A percentile compares a stretch with the other conserved stretches of the same genome.
phyloP scores from a whole-genome alignment of 1,140 invertebrate species.

The Bathynomus jamesi region DNA sequence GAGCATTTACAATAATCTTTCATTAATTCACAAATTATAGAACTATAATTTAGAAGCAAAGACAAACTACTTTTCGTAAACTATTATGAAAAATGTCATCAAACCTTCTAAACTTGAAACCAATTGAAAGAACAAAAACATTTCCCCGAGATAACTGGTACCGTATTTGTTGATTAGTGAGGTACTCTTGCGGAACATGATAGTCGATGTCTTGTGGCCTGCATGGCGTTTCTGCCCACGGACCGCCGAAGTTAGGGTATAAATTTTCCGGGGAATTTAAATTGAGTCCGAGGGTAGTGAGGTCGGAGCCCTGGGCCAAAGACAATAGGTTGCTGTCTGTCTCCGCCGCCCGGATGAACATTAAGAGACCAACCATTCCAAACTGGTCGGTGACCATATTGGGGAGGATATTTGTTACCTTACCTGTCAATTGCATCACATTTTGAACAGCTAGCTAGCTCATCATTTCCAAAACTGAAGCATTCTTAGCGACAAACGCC shows the following conservation, averaged over 20 bases:
- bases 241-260: constrained; percentile 94
- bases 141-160: too few species aligned
- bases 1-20: too few species aligned
- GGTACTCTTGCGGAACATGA: constrained; percentile 96
- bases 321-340: constrained; percentile 91
- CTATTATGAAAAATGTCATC: too few species aligned
- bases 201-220: constrained; percentile 98
- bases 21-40: too few species aligned
- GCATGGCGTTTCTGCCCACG: constrained; percentile 95
- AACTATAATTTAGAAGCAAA: too few species aligned
- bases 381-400: constrained; percentile 99
- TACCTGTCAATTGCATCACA: too few species aligned
- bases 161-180: constrained; percentile 69
- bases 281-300: constrained; percentile 94
- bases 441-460: too few species aligned
- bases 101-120: too few species aligned
- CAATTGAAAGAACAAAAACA: too few species aligned
- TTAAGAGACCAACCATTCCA: constrained; percentile 94
- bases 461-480: too few species aligned
- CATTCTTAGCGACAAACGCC: too few species aligned
- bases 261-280: constrained; percentile 94
- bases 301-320: constrained; percentile 89
- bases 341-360: constrained; percentile 94
- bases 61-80: too few species aligned
- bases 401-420: constrained; percentile 93